Evolutionary conservation across 2,797 vertebrate genomes (phyloP).

Genomic region (Pseudomugil tenellus): DNA sequence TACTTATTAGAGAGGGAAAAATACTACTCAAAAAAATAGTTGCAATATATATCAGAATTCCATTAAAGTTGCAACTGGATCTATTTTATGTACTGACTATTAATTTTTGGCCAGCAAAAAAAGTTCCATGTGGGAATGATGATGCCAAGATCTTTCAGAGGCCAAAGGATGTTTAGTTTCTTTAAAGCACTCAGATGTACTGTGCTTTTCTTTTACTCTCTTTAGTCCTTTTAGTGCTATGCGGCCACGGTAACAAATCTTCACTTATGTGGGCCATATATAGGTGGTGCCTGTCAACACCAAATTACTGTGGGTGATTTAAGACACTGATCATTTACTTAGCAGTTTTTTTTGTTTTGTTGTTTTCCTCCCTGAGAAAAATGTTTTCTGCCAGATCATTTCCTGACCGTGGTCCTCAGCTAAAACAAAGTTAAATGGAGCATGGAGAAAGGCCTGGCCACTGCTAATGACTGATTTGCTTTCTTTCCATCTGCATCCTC

Average conservation of each 20-base stretch:
- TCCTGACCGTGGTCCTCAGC: slow-evolving; percentile 47
- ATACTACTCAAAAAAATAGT: slow-evolving; percentile 38
- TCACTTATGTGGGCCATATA: slow-evolving; percentile 7
- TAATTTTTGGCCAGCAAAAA: slow-evolving; percentile 54
- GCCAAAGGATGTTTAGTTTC: slow-evolving; percentile 26
- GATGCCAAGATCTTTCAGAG: slow-evolving; percentile 35
- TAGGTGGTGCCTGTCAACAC: slow-evolving; percentile 29
- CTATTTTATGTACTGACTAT: slow-evolving; percentile 61
- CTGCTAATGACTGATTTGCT: slow-evolving; percentile 68
- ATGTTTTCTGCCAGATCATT: slow-evolving; percentile 58
- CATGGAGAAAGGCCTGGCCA: slow-evolving; percentile 59
- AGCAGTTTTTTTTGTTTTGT: slow-evolving; percentile 27
- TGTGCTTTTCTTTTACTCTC: slow-evolving; percentile 38
- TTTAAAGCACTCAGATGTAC: slow-evolving; percentile 38
- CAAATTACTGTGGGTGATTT: slow-evolving; percentile 55
- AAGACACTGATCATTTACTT: slow-evolving; percentile 58
- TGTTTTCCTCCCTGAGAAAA: slow-evolving; percentile 37
- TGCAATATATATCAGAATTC: slow-evolving; percentile 58
- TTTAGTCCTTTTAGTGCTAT: slow-evolving; percentile 27
- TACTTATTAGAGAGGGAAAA: slow-evolving; percentile 53
- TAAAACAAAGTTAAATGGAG: slow-evolving; percentile 69
- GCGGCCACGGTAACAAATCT: slow-evolving; percentile 31
- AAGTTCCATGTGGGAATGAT: slow-evolving; percentile 51
- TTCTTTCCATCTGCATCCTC: slow-evolving; percentile 65
- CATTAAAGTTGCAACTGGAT: slow-evolving; percentile 64